Base-by-base conservation (phyloP, 2,888 invertebrate species). In the Acrobasis suavella region DNA sequence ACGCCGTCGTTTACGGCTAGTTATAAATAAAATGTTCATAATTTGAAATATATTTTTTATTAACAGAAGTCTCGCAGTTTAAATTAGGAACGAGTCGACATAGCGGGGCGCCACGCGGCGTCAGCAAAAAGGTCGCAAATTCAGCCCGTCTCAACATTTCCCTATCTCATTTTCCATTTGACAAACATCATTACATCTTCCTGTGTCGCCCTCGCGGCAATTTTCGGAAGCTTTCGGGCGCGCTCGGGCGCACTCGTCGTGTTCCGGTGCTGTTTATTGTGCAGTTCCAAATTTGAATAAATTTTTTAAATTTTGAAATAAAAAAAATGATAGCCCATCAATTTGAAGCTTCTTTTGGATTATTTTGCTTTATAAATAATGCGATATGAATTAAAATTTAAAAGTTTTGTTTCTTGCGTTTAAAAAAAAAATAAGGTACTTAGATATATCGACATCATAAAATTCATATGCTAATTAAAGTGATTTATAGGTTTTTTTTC, bases 141-240 rank as follows among this genome's bases (percentile, higher is more conserved):
- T 85, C 86, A 81, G 83, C 85, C 78, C 77, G 83, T 77, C 79
- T 80, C 83, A 74, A 87, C 89, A 87, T 89, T 90, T 91, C 91
- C 91, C 92, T 92, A 91, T 91, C 91, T 91, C 90, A 91, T 92
- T 92, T 92, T 91, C 91, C 91, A 91, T 92, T 91, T 91, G 91
- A 91, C 92, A 91, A 90, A 90, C 92, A 91, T 91, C 91, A 91
- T 90, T 91, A 91, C 89, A 86, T 87, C 86, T 89, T 89, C 89
- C 90, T 85, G 86, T 76, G 80, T 76, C 78, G 80, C 84, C 85
- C 83, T 82, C 80, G 77, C 78, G 80, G 74, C 78, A 82, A 82
- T 83, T 81, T 79, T 83, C 82, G 83, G 83, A 77, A 78, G 82
- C 81, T 78, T 78, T 85, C 83, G 84, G 80, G 74, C 63, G 77